Base-by-base conservation (phyloP, 37 sponge, comb jelly and placozoan genomes). In the Cladorhizidae sp. region DNA sequence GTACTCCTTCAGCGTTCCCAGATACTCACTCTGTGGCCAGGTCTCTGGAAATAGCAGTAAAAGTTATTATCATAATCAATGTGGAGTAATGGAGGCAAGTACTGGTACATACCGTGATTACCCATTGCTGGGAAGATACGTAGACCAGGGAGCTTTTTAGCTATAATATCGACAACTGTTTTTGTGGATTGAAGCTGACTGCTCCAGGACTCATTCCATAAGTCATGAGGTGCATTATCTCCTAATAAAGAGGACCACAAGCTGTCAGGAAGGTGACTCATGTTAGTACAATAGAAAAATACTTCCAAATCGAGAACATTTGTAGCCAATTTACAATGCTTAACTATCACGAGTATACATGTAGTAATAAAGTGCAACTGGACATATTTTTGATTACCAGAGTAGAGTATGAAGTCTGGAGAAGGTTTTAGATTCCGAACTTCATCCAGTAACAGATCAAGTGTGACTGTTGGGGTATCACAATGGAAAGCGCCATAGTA, bases 71-170 rank as follows among this genome's bases (percentile, higher is more conserved):
- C 25, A 31, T 7, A 32, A 25, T 7, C 6, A 14, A 5, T 37
- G 7, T 68, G 31, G n/a, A 20, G n/a, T n/a, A n/a, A n/a, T n/a
- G n/a, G n/a, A n/a, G n/a, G n/a, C n/a, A n/a, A n/a, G n/a, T n/a
- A n/a, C n/a, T n/a, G n/a, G n/a, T n/a, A 52, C 45, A 31, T 57
- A 82, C 87, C 92, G 67, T 93, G 94, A 56, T 93, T 93, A 0
- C 94, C 94, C 3, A 93, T 67, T 37, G 87, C 94, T 33, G 94
- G 94, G 79, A 89, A 93, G 70, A 93, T 93, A 57, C 80, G 69
- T 21, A 36, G 57, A 65, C 82, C 67, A 2, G 80, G 85, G 21
- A 89, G 64, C 32, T 72, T 64, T 28, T 77, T 14, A 17, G 77
- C 57, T n/a, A 93, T 41, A 69, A 86, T 86, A 14, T 81, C 58